These are phyloP conservation scores for Anabas testudineus DNA, from an alignment of 2,797 vertebrate species.

Conservation along the genomic window DNA sequence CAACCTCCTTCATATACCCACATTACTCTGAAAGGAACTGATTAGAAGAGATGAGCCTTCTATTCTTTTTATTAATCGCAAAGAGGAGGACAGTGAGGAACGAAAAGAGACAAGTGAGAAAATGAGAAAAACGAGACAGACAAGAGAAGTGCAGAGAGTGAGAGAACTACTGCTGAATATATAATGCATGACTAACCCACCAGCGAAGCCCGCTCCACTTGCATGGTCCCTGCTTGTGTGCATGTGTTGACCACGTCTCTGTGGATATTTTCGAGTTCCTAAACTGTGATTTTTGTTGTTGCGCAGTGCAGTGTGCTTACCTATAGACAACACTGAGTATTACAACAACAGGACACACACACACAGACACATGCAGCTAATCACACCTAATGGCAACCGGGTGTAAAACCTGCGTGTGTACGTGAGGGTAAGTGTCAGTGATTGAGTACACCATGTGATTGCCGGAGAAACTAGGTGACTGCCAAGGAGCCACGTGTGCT, in stretches of 20 bases:
- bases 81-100: neutral
- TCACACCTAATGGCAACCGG: constrained; percentile 15
- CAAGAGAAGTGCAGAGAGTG: constrained; percentile 12
- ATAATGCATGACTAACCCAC: constrained; percentile 75
- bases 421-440: constrained; percentile 10
- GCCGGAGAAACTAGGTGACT: constrained; percentile 47
- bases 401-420: constrained; percentile 26
- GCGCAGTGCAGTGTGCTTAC: too few species aligned
- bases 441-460: constrained; percentile 26
- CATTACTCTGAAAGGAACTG: constrained; percentile 5
- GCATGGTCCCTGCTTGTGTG: constrained; percentile 4
- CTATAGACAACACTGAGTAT: neutral
- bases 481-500: constrained; percentile 54
- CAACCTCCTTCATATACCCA: neutral
- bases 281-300: constrained; percentile 5
- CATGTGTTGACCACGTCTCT: constrained; percentile 7
- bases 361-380: neutral
- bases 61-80: constrained; percentile 11
- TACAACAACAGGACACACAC: neutral
- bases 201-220: constrained; percentile 37
- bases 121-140: constrained; percentile 14
- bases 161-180: constrained; percentile 58
- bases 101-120: constrained; percentile 19
- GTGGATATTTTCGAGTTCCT: constrained; percentile 1
- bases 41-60: constrained; percentile 15